Conservation (phyloP, 2,113 vertebrate species). For the Phocoena sinus region DNA sequence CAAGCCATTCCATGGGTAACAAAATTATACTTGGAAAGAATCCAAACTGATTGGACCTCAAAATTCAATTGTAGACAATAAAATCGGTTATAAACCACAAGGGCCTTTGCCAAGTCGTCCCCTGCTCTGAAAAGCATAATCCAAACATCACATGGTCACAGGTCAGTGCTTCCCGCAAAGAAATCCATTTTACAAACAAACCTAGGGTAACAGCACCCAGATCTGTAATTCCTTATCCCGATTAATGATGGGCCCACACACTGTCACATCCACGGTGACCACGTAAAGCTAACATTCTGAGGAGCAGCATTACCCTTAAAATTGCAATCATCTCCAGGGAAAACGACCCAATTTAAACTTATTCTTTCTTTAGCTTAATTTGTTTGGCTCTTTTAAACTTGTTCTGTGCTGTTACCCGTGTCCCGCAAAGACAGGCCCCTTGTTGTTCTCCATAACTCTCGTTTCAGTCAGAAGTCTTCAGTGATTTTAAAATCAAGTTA, state of each 20-base stretch:
- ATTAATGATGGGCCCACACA: background rate
- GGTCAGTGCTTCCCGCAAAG: slow-evolving; percentile 49
- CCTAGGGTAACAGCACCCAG: background rate
- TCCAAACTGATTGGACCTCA: slow-evolving; percentile 46
- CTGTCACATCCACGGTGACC: background rate
- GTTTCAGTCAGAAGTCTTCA: background rate
- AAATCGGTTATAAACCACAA: slow-evolving; percentile 40
- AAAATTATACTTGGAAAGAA: slow-evolving; percentile 59
- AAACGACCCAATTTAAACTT: slow-evolving; percentile 48
- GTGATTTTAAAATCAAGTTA: background rate
- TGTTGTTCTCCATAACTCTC: background rate
- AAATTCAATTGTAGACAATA: slow-evolving; percentile 64
- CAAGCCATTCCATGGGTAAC: slow-evolving; percentile 48
- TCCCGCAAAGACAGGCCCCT: slow-evolving; percentile 11
- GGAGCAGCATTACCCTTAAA: slow-evolving; percentile 22
- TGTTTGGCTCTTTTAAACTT: slow-evolving; percentile 14
- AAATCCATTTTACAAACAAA: slow-evolving; percentile 68
- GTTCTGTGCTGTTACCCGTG: background rate
- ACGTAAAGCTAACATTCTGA: slow-evolving; percentile 37
- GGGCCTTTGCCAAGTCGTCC: slow-evolving; percentile 38
- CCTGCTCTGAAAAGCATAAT: slow-evolving; percentile 32
- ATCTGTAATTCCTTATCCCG: slow-evolving; percentile 5
- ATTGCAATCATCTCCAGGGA: slow-evolving; percentile 31
- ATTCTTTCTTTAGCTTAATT: slow-evolving; percentile 35
- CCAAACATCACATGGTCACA: slow-evolving; percentile 51